Evolutionary conservation across 2,797 vertebrate species (phyloP).

Genomic region (Acestrorhynchus altus): DNA sequence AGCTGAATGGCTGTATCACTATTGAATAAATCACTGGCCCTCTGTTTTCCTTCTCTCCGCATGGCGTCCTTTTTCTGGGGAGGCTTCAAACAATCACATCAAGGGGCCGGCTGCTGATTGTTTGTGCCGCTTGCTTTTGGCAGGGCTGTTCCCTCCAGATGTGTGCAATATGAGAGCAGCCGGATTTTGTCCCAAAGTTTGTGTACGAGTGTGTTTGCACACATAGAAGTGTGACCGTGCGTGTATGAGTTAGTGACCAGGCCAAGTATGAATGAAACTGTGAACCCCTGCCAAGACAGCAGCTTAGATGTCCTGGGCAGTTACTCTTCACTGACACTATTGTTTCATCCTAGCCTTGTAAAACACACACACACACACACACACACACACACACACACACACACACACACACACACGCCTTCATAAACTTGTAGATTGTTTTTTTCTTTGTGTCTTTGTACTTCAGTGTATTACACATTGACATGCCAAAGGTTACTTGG

Average conservation of each 20-base stretch:
- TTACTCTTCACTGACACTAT: neutral
- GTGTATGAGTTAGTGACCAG: constrained; percentile 6
- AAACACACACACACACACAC: neutral
- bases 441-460: no score
- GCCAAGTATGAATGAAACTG: constrained; percentile 26
- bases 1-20: constrained; percentile 42
- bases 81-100: constrained; percentile 66
- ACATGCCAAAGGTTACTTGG: no score
- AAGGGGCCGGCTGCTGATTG: constrained; percentile 65
- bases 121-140: constrained; percentile 61
- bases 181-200: constrained; percentile 29
- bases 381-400: neutral
- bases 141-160: constrained; percentile 62
- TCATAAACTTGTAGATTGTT: neutral
- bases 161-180: constrained; percentile 65
- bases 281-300: constrained; percentile 27
- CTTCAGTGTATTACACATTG: no score
- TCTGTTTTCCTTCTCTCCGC: constrained; percentile 30
- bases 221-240: constrained; percentile 9
- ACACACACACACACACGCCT: no score
- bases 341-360: neutral
- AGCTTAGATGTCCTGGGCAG: neutral
- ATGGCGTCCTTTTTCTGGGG: constrained; percentile 21
- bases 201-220: neutral
- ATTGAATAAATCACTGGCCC: constrained; percentile 58